A percentile compares a stretch with the other conserved stretches of the same genome.
These are phyloP conservation scores for Vanessa tameamea DNA, from an alignment of 1,140 invertebrate genomes.

Conservation along the genomic window DNA sequence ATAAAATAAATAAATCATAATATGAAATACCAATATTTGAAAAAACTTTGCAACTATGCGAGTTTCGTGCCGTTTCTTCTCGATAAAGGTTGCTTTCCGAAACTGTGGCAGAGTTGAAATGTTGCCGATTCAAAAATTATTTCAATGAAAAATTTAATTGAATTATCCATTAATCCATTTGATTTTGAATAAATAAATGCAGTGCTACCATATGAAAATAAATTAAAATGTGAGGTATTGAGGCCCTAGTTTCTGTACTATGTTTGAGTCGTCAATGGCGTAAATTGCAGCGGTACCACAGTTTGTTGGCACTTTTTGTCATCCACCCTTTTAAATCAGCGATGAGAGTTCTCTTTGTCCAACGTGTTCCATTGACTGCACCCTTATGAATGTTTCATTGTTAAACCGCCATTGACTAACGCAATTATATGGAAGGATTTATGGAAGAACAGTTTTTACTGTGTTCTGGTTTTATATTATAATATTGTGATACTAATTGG, in stretches of 20 bases:
- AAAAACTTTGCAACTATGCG: no score
- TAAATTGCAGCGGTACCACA: constrained; percentile 8
- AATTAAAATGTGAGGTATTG: background rate
- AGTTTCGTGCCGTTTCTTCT: no score
- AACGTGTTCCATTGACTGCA: constrained; percentile 38
- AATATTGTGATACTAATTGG: background rate
- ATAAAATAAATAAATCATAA: no score
- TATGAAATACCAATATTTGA: no score
- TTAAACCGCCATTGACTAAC: constrained; percentile 37
- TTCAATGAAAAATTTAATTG: no score
- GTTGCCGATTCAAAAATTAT: no score
- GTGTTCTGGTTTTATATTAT: background rate
- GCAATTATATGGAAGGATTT: constrained; percentile 36
- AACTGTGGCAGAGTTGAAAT: no score
- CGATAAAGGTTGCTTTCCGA: no score
- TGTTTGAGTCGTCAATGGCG: background rate
- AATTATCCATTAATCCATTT: no score
- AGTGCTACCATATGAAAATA: background rate
- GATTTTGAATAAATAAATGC: background rate
- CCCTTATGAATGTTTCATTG: constrained; percentile 38
- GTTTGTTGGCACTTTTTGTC: constrained; percentile 22
- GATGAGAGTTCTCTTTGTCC: constrained; percentile 34
- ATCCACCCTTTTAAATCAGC: constrained; percentile 30
- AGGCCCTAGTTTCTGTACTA: background rate
- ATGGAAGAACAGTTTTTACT: constrained; percentile 9